Evolutionary conservation across 2,113 vertebrate genomes (phyloP).

Genomic region (Dromiciops gliroides): DNA sequence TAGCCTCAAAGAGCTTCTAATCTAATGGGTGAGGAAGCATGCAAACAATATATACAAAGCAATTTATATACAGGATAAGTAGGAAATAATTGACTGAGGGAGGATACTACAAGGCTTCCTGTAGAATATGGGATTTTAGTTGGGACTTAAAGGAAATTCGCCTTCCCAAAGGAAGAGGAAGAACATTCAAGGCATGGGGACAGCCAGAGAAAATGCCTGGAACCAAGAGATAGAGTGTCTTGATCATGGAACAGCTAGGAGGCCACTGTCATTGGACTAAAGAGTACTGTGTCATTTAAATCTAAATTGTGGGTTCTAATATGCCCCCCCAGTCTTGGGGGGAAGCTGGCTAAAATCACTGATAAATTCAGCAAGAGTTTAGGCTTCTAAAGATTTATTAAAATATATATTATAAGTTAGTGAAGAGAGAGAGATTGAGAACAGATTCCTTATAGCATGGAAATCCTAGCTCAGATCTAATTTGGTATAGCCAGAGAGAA

Average conservation of each 20-base stretch:
- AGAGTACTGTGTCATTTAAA: too few relatives aligned
- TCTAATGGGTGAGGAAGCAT: not conserved
- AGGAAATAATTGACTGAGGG: not conserved
- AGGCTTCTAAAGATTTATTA: too few relatives aligned
- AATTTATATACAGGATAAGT: not conserved
- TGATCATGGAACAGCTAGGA: not conserved
- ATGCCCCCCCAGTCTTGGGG: too few relatives aligned
- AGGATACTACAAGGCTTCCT: not conserved
- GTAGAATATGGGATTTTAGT: not conserved
- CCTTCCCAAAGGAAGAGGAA: not conserved
- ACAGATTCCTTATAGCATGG: too few relatives aligned
- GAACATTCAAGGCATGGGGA: not conserved
- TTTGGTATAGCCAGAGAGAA: too few relatives aligned
- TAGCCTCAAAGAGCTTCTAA: not conserved
- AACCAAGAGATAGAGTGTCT: not conserved
- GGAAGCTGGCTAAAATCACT: too few relatives aligned
- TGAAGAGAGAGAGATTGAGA: too few relatives aligned
- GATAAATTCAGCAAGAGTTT: too few relatives aligned
- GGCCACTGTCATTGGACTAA: not conserved
- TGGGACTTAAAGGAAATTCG: not conserved
- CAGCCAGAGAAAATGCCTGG: not conserved
- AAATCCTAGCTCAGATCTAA: too few relatives aligned
- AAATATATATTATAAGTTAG: too few relatives aligned
- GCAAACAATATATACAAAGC: not conserved
- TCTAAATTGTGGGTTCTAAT: too few relatives aligned